Conservation (phyloP, 2,113 vertebrate genomes). For the Notiomystis cincta region DNA sequence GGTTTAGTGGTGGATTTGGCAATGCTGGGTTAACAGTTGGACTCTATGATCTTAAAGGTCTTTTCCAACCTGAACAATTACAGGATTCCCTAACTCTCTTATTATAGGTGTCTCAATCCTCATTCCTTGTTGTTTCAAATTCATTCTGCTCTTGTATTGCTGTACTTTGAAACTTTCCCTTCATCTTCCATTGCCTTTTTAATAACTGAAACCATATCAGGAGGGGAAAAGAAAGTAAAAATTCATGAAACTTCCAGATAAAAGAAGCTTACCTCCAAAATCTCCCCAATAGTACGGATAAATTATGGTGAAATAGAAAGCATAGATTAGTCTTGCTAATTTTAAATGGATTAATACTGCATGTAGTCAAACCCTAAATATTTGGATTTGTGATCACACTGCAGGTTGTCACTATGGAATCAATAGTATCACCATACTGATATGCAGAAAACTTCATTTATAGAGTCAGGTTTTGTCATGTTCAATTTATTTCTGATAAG, state of each 20-base stretch:
- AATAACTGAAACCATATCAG: constrained; percentile 55
- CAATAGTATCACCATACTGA: neutral
- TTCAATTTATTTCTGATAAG: neutral
- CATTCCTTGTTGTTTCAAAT: constrained; percentile 46
- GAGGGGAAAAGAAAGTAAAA: neutral
- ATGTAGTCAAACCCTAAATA: constrained; percentile 53
- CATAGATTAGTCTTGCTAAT: constrained; percentile 56
- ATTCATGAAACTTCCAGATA: constrained; percentile 51
- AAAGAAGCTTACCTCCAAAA: constrained; percentile 59
- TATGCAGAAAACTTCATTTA: neutral
- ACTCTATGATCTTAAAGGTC: neutral
- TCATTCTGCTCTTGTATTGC: neutral
- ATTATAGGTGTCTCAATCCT: constrained; percentile 3
- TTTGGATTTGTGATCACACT: constrained; percentile 40
- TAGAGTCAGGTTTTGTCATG: neutral
- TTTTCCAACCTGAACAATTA: neutral
- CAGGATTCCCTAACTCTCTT: neutral
- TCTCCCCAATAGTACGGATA: constrained; percentile 50
- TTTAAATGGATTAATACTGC: constrained; percentile 64
- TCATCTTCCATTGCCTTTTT: constrained; percentile 29
- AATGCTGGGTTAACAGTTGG: neutral
- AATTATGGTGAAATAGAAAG: constrained; percentile 57
- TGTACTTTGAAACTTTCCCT: constrained; percentile 40
- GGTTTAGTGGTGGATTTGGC: neutral
- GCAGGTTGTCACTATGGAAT: constrained; percentile 27